These are phyloP conservation scores for Leucopsar rothschildi DNA, from an alignment of 2,113 vertebrate species.

Conservation along the genomic window DNA sequence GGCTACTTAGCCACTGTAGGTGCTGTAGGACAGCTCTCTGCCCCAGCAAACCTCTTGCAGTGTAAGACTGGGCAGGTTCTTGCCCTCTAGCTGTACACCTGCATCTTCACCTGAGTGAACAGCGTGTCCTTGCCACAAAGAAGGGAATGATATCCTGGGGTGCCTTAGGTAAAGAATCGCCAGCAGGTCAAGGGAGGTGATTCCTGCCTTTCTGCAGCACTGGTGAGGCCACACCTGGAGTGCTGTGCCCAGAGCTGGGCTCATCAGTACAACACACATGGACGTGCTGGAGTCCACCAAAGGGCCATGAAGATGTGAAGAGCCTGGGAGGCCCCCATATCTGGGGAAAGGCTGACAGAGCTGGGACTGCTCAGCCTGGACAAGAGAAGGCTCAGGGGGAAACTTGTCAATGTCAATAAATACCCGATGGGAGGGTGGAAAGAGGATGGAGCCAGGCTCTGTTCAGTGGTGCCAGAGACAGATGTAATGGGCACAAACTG, in stretches of 20 bases:
- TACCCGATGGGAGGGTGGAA: not conserved
- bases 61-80: not conserved
- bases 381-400: not conserved
- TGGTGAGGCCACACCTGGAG: not conserved
- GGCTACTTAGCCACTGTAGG: not conserved
- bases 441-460: not conserved
- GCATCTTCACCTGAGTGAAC: not conserved
- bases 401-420: not conserved
- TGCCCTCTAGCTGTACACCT: not conserved
- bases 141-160: accelerated
- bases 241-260: not conserved
- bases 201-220: not conserved
- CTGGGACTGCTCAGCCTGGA: not conserved
- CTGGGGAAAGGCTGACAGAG: not conserved
- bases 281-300: not conserved
- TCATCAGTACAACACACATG: not conserved
- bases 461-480: not conserved
- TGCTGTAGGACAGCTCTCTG: not conserved
- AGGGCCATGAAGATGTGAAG: not conserved
- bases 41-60: not conserved
- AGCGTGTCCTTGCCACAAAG: accelerated
- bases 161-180: not conserved
- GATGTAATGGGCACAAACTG: not conserved
- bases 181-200: not conserved
- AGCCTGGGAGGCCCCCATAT: not conserved